phyloP scores from a whole-genome alignment of 1,140 invertebrate genomes.

The Plutomurus gul region DNA sequence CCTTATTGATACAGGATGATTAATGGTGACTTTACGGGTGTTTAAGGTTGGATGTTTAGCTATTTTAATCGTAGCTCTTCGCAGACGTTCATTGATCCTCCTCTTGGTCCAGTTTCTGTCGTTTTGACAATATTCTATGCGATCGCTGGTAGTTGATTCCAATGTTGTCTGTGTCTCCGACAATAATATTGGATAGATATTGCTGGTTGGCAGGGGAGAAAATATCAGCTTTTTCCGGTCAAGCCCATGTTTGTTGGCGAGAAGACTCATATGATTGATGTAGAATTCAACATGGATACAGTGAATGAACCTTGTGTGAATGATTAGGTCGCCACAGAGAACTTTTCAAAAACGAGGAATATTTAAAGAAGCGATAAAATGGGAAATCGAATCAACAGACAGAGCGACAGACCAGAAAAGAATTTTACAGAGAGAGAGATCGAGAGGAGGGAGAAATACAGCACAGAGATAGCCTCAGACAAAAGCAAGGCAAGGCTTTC shows the following conservation, averaged over 20 bases:
- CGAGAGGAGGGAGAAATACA: conserved; percentile 24
- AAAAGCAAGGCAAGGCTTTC: conserved; percentile 18
- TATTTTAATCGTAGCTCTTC: not conserved
- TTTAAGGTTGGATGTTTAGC: not conserved
- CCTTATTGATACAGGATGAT: not conserved
- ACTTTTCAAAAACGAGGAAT: too few species aligned
- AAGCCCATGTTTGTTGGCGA: conserved; percentile 1
- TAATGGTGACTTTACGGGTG: not conserved
- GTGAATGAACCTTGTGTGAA: too few species aligned
- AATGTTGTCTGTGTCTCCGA: not conserved
- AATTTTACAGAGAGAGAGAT: not conserved
- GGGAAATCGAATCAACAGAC: too few species aligned
- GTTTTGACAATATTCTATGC: not conserved
- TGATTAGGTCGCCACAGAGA: too few species aligned
- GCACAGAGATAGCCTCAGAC: too few species aligned
- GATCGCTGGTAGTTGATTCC: not conserved
- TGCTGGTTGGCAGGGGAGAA: not conserved
- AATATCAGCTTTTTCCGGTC: conserved; percentile 20
- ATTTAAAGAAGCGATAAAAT: too few species aligned
- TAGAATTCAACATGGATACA: too few species aligned
- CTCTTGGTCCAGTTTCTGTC: not conserved
- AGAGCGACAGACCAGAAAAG: not conserved
- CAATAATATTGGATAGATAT: not conserved
- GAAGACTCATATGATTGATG: too few species aligned
- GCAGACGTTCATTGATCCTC: not conserved